A percentile compares a stretch with the other conserved stretches of the same genome.
Conservation (phyloP, 2,797 vertebrate species). For the Syngnathus rostellatus region DNA sequence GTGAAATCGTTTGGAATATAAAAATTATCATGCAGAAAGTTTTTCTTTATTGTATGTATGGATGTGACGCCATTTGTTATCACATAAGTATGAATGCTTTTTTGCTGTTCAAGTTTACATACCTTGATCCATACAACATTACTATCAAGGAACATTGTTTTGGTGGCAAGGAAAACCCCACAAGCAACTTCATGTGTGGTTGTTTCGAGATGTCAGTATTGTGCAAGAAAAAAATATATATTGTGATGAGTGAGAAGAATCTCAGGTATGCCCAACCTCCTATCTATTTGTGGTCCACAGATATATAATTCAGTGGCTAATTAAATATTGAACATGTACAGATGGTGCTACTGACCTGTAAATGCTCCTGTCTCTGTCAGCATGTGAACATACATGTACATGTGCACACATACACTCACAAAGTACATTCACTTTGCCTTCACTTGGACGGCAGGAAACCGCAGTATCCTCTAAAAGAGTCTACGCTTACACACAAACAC, state of each 20-base stretch:
- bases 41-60: no score
- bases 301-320: slow-evolving; percentile 69
- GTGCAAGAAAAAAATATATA: no score
- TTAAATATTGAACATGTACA: slow-evolving; percentile 73
- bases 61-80: no score
- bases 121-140: no score
- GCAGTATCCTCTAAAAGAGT: neutral
- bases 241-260: neutral
- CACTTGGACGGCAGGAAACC: neutral
- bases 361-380: slow-evolving; percentile 33
- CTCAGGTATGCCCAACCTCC: slow-evolving; percentile 52
- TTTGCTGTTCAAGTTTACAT: no score
- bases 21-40: no score
- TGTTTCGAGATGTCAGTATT: neutral
- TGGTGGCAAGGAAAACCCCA: no score
- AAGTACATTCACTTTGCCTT: slow-evolving; percentile 1
- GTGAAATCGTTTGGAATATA: no score
- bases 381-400: slow-evolving; percentile 25
- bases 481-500: neutral
- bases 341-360: slow-evolving; percentile 67
- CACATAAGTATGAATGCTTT: no score
- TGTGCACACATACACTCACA: neutral
- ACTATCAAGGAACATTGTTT: no score
- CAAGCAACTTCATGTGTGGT: no score
- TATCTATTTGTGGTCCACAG: slow-evolving; percentile 48